Base-by-base conservation (phyloP, 2,797 vertebrate genomes). In the Pseudochromis fuscus region DNA sequence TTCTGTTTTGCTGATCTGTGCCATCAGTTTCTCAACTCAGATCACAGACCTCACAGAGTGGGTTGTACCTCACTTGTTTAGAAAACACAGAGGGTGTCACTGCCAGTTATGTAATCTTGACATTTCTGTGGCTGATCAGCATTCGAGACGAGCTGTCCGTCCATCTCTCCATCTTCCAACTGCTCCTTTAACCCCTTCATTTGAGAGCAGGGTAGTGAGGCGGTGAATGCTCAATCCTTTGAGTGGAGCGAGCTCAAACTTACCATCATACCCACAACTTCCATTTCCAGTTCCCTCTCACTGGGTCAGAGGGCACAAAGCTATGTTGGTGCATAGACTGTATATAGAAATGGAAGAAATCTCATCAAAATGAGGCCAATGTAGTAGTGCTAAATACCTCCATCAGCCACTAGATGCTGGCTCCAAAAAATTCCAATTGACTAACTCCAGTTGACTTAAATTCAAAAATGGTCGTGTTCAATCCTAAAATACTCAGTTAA, bases 201-300 rank as follows among this genome's bases (percentile, higher is more conserved):
- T 77, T 77, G 16, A 68, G 44, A 74, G 28, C 56, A 53, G 58
- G 45, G 37, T 42, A 57, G 35, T 1, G 48, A 58, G 42, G 48
- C 27, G 59, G 45, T 53, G 31, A 67, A 31, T 12, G 2, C 25
- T 61, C 63, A 79, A 79, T 83, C 74, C 64, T 78, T 16, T 33
- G 50, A 76, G 67, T 79, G 67, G 12, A 52, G 50, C 57, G 13
- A 57, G 77, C 78, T 87, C 71, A 76, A 70, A 83, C 27, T 31
- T 67, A 72, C 11, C 19, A 40, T 61, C 59, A 66, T 40, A 33
- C 33, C 18, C 44, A 51, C 50, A 69, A 62, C 46, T 59, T 49
- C 64, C 48, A 56, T 30, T 9, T 25, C 37, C 62, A 64, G 27
- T 38, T 59, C 31, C 35, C 11, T 27, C 40, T 7, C 31, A 18